Evolutionary conservation across 2,888 invertebrate genomes (phyloP), one percentile per base, ranked within the genome.

Genomic region (Archips xylosteana): DNA sequence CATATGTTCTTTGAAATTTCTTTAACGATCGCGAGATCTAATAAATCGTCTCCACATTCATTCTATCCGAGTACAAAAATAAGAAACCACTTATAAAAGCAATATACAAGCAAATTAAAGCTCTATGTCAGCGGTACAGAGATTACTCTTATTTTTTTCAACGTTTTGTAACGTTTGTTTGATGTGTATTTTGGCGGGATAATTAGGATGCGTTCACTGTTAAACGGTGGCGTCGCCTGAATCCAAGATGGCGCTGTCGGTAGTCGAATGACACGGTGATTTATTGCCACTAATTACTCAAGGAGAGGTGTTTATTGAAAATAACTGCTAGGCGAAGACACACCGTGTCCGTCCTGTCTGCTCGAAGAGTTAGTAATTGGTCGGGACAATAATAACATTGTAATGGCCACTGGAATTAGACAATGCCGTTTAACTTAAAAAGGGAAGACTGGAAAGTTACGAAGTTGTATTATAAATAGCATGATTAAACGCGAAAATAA

Each of bases 271-370:
- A 91, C 92, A 89, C 80, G 88, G 91, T 93, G 92, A 93, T 93
- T 88, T 89, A 93, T 93, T 89, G 86, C 90, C 86, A 82, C 92
- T 92, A 92, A 93, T 93, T 91, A 92, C 92, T 92, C 89, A 90
- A 78, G 80, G 85, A 83, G 86, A 91, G 90, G 92, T 91, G 92
- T 92, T 92, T 92, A 92, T 92, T 91, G 92, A 91, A 90, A 91
- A 92, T 92, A 91, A 82, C 87, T 85, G 84, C 85, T 80, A 86
- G 87, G 89, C 88, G 92, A 89, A 83, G 92, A 92, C 85, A 82
- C 77, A 80, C 77, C 78, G 84, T 89, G 90, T 91, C 91, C 89
- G 87, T 86, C 85, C 78, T 80, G 81, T 82, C 83, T 81, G 74
- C 65, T 61, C 73, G 57, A 67, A 70, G 76, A 70, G 71, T 64